Evolutionary conservation across 2,888 invertebrate genomes (phyloP), one percentile per base, ranked within the genome.

Genomic region (Pyrrhosoma nymphula): DNA sequence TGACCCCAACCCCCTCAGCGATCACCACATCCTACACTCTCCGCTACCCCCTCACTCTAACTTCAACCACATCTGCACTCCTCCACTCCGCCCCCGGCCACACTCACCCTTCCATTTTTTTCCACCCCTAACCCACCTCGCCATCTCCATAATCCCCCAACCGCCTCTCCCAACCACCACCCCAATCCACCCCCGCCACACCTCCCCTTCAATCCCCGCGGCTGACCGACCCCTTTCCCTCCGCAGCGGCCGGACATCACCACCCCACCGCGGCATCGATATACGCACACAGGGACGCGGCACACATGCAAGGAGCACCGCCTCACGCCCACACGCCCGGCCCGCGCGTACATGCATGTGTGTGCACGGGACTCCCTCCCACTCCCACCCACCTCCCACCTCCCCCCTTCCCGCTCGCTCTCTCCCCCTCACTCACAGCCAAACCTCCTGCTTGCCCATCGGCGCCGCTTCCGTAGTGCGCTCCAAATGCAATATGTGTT

Each of bases 401-500:
- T 39, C 89, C 89, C 14, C 88, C 14, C 89, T 6, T 55, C 55
- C 89, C 55, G n/a, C 60, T 60, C 60, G 30, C 91, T 20, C 91
- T 26, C 91, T 56, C 56, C 30, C 91, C 30, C 69, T 63, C 69
- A 47, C 93, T n/a, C 93, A 39, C 90, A 14, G 60, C 47, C 56
- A 82, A 82, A 93, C 93, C 93, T 93, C 93, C 93, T 93, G 26
- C 93, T 16, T 2, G 47, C n/a, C 47, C 69, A 93, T 93, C 69
- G 47, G 47, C 69, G 93, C 93, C 93, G 75, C 47, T n/a, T 93
- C 93, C 93, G 23, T 69, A 93, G 93, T 93, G 93, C 93, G 93
- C 93, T 93, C 20, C 93, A 93, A 93, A 93, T 93, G 93, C 93
- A 93, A 93, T 93, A 93, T 93, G 93, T 93, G 93, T 93, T 93